Base-by-base conservation (phyloP, 2,113 vertebrate genomes). In the Callipepla squamata region DNA sequence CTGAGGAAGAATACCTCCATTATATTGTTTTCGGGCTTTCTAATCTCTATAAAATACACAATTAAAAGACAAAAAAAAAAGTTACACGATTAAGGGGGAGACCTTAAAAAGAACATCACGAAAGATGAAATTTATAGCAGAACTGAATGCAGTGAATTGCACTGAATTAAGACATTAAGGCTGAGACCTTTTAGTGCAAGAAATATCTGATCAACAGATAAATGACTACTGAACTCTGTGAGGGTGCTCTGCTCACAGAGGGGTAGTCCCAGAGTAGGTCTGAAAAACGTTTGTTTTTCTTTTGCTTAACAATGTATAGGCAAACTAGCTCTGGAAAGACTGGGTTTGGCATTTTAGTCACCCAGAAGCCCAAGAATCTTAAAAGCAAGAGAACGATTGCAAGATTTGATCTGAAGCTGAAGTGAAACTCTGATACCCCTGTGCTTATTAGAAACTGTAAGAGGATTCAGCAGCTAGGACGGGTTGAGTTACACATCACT, bases 401-500 rank as follows among this genome's bases (percentile, higher is more conserved):
- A 53, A 91, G 58, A 76, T 69, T 25, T 92, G 48, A 92, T 76
- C 84, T n/a, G 65, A 79, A 87, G 50, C n/a, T 89, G 53, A 92
- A 79, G 67, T 45, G 58, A 85, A 91, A 85, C 36, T 30, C 48
- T 38, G 26, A 79, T 44, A 65, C 25, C 26, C 23, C 23, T 44
- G 32, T 57, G 32, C 67, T 91, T 40, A 58, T 6, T 55, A 85
- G 76, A 87, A 87, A n/a, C 69, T 5, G 11, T 45, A 69, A 69
- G 45, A 89, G 79, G 34, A 77, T 50, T 91, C 30, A 87, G 36
- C 79, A 85, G 85, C 79, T 73, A 45, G 28, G 44, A 80, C 28
- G 23, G 82, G 34, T 11, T 59, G 25, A 8, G 55, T 67, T 83
- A 85, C 55, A 73, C 50, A 83, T 45, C 45, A 42, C 38, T 63